Evolutionary conservation across 2,113 vertebrate species (phyloP).

Genomic region (Pygoscelis adeliae): DNA sequence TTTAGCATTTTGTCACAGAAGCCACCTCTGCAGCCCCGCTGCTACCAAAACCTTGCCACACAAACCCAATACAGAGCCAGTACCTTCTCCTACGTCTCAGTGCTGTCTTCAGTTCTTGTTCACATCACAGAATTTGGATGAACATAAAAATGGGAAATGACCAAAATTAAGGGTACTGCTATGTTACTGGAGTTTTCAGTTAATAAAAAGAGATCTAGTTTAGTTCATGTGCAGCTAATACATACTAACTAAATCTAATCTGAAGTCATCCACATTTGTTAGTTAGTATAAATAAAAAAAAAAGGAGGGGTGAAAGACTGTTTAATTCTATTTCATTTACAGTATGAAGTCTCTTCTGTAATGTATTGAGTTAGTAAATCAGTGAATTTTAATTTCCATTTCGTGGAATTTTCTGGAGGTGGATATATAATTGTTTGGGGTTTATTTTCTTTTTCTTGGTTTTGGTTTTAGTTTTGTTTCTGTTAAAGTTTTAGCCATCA

Average conservation of each 20-base stretch:
- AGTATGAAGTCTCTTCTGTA: background rate
- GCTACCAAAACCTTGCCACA: background rate
- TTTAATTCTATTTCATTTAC: background rate
- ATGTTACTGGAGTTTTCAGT: background rate
- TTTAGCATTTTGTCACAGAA: background rate
- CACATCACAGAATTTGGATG: background rate
- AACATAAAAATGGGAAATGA: background rate
- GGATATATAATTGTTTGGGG: background rate
- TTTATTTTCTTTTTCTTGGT: background rate
- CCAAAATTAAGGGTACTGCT: background rate
- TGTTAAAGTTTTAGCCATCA: background rate
- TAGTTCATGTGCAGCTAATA: background rate
- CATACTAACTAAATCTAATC: background rate
- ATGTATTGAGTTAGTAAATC: background rate
- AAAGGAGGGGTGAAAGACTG: background rate
- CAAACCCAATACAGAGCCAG: background rate
- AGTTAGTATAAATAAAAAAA: background rate
- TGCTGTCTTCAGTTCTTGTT: background rate
- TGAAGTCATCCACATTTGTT: background rate
- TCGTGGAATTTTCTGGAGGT: background rate
- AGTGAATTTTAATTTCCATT: background rate
- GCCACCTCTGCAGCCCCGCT: fast-evolving
- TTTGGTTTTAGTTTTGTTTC: background rate
- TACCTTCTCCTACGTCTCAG: background rate
- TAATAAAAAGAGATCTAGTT: background rate